Evolutionary conservation across 92 coral and sea anemone species (phyloP), one percentile per base, ranked within the genome.

Genomic region (Nematostella vectensis): DNA sequence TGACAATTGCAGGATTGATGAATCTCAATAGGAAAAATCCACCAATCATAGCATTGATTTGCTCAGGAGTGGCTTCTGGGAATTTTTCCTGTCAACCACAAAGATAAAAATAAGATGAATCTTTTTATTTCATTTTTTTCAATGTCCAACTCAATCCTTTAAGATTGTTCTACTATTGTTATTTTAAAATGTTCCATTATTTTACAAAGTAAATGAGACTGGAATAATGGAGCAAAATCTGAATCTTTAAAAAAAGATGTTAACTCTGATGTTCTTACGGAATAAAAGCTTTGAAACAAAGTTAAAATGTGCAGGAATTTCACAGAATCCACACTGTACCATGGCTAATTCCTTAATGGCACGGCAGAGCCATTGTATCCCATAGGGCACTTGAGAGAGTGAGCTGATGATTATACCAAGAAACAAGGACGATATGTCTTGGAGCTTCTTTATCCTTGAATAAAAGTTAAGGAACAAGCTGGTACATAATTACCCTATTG

Each of bases 11-110:
- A 31, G 98, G 98, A 47, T 91, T 91, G 25, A 91, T 50, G 64
- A 81, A 91, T 55, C 98, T 39, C 54, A 91, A 65, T 10, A 91
- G 77, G 27, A 91, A 91, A 74, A 91, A 91, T 70, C 98, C 98
- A 37, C 98, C 98, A 82, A 91, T 79, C 67, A 91, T 74, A 8
- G 98, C 76, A 51, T 69, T 78, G 27, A 91, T 79, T 26, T 73
- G 77, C 38, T 88, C 80, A 16, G 68, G 66, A 23, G 58, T 38
- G 2, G 81, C 82, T 21, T 86, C 75, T 6, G 98, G 98, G 27
- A 77, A 91, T 56, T 86, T 91, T 70, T 74, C 96, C 98, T 91
- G 66, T 17, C 40, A 33, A 48, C 37, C 61, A 38, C 19, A 2
- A 37, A 31, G 43, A 55, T 8, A 60, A 24, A 19, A 51, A 12